Evolutionary conservation across 2,888 invertebrate genomes (phyloP).

Genomic region (Drosophila fulvimacula): DNA sequence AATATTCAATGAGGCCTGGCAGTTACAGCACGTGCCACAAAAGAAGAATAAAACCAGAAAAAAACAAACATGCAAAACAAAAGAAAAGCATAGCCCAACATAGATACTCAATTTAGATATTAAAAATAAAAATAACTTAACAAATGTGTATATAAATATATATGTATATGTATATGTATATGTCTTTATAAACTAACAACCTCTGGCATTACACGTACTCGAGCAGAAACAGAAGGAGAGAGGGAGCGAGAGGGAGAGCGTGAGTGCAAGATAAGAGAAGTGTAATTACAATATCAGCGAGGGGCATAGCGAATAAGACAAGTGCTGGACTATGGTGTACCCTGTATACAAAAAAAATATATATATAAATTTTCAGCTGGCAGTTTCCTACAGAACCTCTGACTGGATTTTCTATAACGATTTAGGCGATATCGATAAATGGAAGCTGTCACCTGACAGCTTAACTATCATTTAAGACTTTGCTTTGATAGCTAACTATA

Average conservation of each 20-base stretch:
- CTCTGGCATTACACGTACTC: conserved; percentile 18
- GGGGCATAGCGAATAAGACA: neutral
- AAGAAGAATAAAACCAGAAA: conserved; percentile 27
- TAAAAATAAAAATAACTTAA: conserved; percentile 16
- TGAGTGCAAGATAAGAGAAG: neutral
- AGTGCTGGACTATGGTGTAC: neutral
- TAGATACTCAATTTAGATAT: conserved; percentile 33
- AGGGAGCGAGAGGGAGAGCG: neutral
- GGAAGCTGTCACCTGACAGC: neutral
- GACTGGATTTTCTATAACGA: no score
- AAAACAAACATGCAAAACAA: conserved; percentile 26
- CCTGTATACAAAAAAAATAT: neutral
- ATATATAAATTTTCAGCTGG: no score
- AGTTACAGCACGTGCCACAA: conserved; percentile 32
- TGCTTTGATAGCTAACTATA: neutral
- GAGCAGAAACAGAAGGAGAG: neutral
- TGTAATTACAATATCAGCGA: conserved; percentile 7
- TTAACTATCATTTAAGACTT: neutral
- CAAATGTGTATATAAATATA: neutral
- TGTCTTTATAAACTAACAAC: conserved; percentile 7
- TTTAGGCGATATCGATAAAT: no score
- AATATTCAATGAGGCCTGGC: conserved; percentile 53
- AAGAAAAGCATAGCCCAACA: conserved; percentile 3
- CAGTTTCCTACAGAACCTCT: no score
- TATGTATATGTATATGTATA: neutral